Base-by-base conservation (phyloP, 2,797 vertebrate genomes). In the Antrozous pallidus region DNA sequence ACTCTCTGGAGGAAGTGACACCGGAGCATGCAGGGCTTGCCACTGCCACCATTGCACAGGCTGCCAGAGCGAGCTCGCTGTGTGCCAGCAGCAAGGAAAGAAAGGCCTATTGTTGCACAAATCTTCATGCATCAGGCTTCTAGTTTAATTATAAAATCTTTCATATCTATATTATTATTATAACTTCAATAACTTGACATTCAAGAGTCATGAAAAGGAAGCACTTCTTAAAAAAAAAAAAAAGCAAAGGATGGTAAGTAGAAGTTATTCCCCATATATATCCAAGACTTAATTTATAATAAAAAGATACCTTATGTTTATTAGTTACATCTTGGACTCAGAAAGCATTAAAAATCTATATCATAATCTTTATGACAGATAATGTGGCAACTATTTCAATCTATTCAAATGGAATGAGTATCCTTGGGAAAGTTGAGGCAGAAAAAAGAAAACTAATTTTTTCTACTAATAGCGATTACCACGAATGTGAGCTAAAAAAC, bases 161-260 rank as follows among this genome's bases (percentile, higher is more conserved):
- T 83, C 40, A 85, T 86, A 51, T 54, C 38, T 56, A 10, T 89
- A 80, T 8, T 54, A 94, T 94, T 54, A 61, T 58, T 95, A 83
- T 0, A 93, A 65, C 38, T 94, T 81, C 47, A 82, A 85, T 95
- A 84, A 90, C 93, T 91, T 90, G 74, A 91, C 77, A 92, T 67
- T 74, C 36, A 78, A 83, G 20, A 65, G 6, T 93, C 40, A 77
- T 77, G 26, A 61, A 80, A 94, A 87, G 40, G 42, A 73, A 87
- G 1, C 4, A 22, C 47, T 90, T 51, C 51, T 85, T 61, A 74
- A 79, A n/a, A n/a, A n/a, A n/a, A n/a, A n/a, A n/a, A n/a, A n/a
- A n/a, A 42, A 86, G 86, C 36, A 91, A 84, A 58, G 33, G 6
- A 81, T 84, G 33, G 14, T 74, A 49, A 81, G 17, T 36, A 90